Evolutionary conservation across 2,888 invertebrate genomes (phyloP).

Genomic region (Argynnis bischoffii): DNA sequence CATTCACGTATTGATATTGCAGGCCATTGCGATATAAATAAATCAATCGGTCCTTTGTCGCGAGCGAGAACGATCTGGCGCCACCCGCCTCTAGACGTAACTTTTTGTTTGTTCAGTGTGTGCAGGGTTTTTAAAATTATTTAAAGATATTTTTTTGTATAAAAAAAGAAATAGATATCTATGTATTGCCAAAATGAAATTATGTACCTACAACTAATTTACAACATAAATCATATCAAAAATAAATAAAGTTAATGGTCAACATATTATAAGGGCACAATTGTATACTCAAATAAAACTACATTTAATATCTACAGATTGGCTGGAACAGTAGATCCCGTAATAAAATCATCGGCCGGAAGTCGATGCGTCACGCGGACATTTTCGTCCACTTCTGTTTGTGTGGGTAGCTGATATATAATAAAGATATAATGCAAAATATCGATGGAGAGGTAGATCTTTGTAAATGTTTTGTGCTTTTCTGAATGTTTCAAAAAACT

Average conservation of each 20-base stretch:
- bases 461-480: background rate
- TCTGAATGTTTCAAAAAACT: constrained; percentile 9
- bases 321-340: constrained; percentile 66
- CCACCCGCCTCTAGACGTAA: constrained; percentile 36
- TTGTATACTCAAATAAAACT: constrained; percentile 23
- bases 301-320: constrained; percentile 41
- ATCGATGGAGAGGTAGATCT: background rate
- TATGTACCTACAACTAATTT: too few relatives aligned
- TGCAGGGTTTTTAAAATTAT: background rate
- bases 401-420: constrained; percentile 59
- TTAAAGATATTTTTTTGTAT: background rate
- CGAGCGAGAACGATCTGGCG: constrained; percentile 41
- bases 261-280: background rate
- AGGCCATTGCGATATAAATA: constrained; percentile 40
- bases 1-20: constrained; percentile 24
- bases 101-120: constrained; percentile 32
- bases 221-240: too few relatives aligned
- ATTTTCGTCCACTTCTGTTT: constrained; percentile 72
- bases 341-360: constrained; percentile 79
- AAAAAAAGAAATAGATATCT: background rate
- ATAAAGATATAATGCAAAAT: constrained; percentile 17
- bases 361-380: constrained; percentile 78
- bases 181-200: too few relatives aligned
- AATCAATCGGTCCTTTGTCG: constrained; percentile 45
- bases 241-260: too few relatives aligned